Percentiles rank a stretch among this genome's conserved stretches.
These are phyloP conservation scores for Microchirus variegatus DNA, from an alignment of 2,797 vertebrate genomes.

Conservation along the genomic window DNA sequence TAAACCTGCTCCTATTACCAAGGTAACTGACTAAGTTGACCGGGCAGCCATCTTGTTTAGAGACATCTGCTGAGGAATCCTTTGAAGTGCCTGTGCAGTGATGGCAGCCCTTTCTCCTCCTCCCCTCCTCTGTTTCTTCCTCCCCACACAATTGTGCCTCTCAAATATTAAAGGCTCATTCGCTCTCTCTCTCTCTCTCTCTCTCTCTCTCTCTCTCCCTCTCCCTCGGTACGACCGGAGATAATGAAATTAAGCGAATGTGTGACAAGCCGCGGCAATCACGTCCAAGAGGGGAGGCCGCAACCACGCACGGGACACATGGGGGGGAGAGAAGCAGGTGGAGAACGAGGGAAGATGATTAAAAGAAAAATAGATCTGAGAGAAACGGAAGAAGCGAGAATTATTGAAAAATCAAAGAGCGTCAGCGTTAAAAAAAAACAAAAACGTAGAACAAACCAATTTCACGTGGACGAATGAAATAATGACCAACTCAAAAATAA, in stretches of 20 bases:
- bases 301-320: not conserved
- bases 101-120: constrained; percentile 40
- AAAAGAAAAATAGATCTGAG: not conserved
- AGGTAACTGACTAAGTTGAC: constrained; percentile 59
- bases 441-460: constrained; percentile 4
- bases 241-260: constrained; percentile 56
- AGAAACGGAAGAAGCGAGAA: not conserved
- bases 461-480: constrained; percentile 16
- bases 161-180: constrained; percentile 62
- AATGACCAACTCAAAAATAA: constrained; percentile 30
- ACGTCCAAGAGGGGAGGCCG: constrained; percentile 24
- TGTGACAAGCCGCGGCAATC: constrained; percentile 48
- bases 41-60: constrained; percentile 72
- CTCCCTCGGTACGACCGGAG: constrained; percentile 25
- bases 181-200: too few relatives aligned
- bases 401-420: constrained; percentile 1
- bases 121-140: constrained; percentile 43
- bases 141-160: constrained; percentile 39
- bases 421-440: too few relatives aligned
- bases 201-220: too few relatives aligned
- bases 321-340: not conserved
- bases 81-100: constrained; percentile 60
- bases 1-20: constrained; percentile 47
- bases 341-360: not conserved
- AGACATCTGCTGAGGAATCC: constrained; percentile 70